Base-by-base conservation (phyloP, 1,140 invertebrate genomes). In the Brachionus angularis region DNA sequence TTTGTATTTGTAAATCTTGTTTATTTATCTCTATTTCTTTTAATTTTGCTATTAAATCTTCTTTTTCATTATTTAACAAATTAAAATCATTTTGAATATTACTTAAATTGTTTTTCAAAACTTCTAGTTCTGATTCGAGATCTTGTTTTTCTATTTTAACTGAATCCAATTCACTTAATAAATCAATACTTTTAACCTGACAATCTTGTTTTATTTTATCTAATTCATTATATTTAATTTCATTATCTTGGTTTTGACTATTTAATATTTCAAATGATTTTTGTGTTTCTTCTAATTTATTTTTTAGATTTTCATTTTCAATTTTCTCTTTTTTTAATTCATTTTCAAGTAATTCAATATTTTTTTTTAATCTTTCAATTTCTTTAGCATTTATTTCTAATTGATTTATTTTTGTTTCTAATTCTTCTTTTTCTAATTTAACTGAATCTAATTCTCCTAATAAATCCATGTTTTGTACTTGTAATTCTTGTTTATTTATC, bases 171-270 rank as follows among this genome's bases (percentile, higher is more conserved):
- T 67, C 42, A 31, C 23, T 25, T 12, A 67, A 18, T 14, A 67
- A 29, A 14, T 67, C 42, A 39, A 67, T 46, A 47, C 47, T 67
- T 67, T 67, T n/a, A 21, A 36, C 25, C n/a, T 67, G 62, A 12
- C 46, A n/a, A n/a, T 31, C 21, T 67, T 47, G 42, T 5, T 16
- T 21, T 25, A 7, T 0, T 50, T 14, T 14, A 46, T 67, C 62
- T 21, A 42, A 7, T 42, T 39, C 16, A 10, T 42, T 16, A 42
- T 10, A 10, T 42, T 42, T 42, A 10, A 42, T 10, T 16, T 42
- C 39, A n/a, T n/a, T n/a, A n/a, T n/a, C n/a, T n/a, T n/a, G n/a
- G n/a, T n/a, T n/a, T n/a, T n/a, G n/a, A n/a, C n/a, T n/a, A n/a
- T n/a, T n/a, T n/a, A n/a, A n/a, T n/a, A 52, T 27, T 52, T 31